These are phyloP conservation scores for Meta bourneti DNA, from an alignment of 2,888 invertebrate genomes.

Conservation along the genomic window DNA sequence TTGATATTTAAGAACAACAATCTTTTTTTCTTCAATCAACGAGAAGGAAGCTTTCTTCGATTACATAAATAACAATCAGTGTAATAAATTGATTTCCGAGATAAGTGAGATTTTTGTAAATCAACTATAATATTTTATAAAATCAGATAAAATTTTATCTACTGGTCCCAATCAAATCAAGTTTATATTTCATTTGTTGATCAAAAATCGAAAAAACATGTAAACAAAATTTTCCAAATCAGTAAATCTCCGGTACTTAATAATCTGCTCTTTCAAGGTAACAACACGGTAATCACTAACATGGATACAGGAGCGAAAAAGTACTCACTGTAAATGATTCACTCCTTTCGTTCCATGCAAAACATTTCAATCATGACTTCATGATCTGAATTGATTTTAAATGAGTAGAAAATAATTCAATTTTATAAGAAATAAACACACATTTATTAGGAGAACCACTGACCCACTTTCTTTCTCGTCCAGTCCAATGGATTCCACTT, in stretches of 20 bases:
- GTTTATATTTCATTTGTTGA: background rate
- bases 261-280: slow-evolving; percentile 49
- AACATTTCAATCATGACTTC: slow-evolving; percentile 35
- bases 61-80: background rate
- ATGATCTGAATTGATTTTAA: background rate
- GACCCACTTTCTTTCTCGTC: slow-evolving; percentile 66
- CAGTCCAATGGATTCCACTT: slow-evolving; percentile 54
- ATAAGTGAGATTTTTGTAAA: background rate
- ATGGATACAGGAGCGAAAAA: slow-evolving; percentile 8
- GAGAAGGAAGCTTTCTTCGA: background rate
- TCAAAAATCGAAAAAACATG: background rate
- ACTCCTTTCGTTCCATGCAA: slow-evolving; percentile 23
- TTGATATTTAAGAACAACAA: background rate
- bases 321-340: slow-evolving; percentile 36
- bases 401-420: slow-evolving; percentile 3
- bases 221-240: slow-evolving; percentile 29
- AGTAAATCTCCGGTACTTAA: slow-evolving; percentile 52
- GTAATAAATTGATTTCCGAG: background rate
- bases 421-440: slow-evolving; percentile 56
- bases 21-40: background rate
- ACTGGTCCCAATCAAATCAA: background rate
- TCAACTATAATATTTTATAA: background rate
- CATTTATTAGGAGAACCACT: slow-evolving; percentile 58
- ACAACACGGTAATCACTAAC: slow-evolving; percentile 27
- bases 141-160: background rate